Evolutionary conservation across 2,888 invertebrate species (phyloP).

Genomic region (Archaeoteleia sp.): DNA sequence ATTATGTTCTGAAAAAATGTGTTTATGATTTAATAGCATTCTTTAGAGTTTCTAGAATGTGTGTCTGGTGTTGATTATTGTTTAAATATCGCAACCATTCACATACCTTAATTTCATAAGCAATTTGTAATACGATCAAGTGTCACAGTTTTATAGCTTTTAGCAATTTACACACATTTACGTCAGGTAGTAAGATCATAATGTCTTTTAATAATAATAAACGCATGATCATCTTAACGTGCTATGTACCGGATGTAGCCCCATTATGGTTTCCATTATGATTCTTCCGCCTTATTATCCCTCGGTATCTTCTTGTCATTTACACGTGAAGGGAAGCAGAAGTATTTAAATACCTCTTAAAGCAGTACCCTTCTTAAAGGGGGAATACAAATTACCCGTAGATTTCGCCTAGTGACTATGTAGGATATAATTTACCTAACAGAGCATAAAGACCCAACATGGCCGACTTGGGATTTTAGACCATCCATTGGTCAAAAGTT

Average conservation of each 20-base stretch:
- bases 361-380: constrained; percentile 30
- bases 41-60: no score
- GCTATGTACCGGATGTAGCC: constrained; percentile 31
- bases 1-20: no score
- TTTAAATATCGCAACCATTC: no score
- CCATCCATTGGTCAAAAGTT: no score
- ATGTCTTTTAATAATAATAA: constrained; percentile 53
- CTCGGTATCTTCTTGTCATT: constrained; percentile 36
- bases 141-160: neutral
- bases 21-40: no score
- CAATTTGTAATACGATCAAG: no score
- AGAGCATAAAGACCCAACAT: no score
- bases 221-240: constrained; percentile 43
- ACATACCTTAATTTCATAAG: no score
- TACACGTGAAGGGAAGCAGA: constrained; percentile 28
- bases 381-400: constrained; percentile 36
- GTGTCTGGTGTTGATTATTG: no score
- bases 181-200: constrained; percentile 28
- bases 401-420: no score
- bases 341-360: constrained; percentile 46
- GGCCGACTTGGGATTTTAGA: no score
- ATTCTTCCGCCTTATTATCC: constrained; percentile 50
- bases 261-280: constrained; percentile 52
- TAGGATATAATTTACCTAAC: no score
- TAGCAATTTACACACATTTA: constrained; percentile 25